Conservation (phyloP, 2,888 invertebrate species). For the Gnatocerus cornutus region DNA sequence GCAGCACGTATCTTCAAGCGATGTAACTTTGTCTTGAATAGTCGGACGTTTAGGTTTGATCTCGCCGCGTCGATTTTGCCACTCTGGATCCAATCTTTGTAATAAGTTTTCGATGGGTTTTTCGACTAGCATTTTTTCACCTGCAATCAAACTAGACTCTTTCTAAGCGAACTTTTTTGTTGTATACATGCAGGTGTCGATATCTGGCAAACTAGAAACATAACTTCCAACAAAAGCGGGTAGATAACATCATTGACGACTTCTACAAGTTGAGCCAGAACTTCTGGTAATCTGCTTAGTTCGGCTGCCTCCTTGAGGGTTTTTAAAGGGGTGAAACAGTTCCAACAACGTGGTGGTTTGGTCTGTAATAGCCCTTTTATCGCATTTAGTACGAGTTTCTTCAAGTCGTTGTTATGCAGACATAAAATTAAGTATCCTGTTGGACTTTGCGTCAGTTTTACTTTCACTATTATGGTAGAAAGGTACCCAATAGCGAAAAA, state of each 20-base stretch:
- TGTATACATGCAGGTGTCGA: conserved; percentile 18
- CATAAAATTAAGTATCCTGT: conserved; percentile 41
- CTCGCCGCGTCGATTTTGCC: conserved; percentile 7
- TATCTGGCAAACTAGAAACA: conserved; percentile 17
- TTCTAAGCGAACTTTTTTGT: background rate
- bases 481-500: conserved; percentile 31
- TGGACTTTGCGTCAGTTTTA: too few species aligned
- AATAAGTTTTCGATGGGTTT: conserved; percentile 30
- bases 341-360: conserved; percentile 16
- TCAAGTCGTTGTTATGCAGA: conserved; percentile 25
- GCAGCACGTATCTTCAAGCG: conserved; percentile 28
- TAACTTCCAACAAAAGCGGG: conserved; percentile 21
- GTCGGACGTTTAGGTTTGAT: conserved; percentile 6
- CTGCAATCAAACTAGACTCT: conserved; percentile 10
- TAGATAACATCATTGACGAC: conserved; percentile 28
- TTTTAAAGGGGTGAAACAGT: conserved; percentile 26
- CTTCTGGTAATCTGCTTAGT: conserved; percentile 35
- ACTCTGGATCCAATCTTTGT: conserved; percentile 32
- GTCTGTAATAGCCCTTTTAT: conserved; percentile 17
- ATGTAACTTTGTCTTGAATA: background rate
- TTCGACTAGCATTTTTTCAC: conserved; percentile 28
- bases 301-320: conserved; percentile 17
- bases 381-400: conserved; percentile 20
- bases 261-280: conserved; percentile 22
- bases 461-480: background rate